A percentile compares a stretch with the other conserved stretches of the same genome.
Evolutionary conservation across 2,888 invertebrate genomes (phyloP).

Genomic region (Eupithecia exiguata): DNA sequence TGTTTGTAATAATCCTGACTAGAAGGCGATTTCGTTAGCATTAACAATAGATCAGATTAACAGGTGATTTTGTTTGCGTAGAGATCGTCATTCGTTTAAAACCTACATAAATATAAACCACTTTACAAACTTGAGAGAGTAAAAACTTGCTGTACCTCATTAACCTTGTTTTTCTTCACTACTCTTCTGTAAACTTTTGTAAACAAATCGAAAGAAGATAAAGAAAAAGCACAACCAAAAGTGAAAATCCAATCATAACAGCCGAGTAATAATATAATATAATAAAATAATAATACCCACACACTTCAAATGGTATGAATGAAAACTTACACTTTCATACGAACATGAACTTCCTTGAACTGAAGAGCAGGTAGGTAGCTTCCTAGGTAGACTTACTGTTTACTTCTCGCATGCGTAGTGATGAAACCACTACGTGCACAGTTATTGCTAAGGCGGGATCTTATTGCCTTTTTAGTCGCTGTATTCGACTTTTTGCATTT

Average conservation of each 20-base stretch:
- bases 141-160: too few relatives aligned
- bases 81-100: background rate
- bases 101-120: background rate
- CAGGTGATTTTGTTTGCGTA: background rate
- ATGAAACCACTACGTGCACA: background rate
- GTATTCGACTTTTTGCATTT: background rate
- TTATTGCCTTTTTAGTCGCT: background rate
- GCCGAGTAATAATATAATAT: background rate
- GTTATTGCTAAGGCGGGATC: background rate
- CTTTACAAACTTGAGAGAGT: too few relatives aligned
- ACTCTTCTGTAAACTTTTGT: background rate
- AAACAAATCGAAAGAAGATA: background rate
- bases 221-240: background rate
- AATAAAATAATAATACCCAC: background rate
- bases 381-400: background rate
- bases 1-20: background rate
- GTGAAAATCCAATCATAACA: background rate
- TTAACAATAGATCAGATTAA: constrained; percentile 4
- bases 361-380: background rate
- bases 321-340: constrained; percentile 13
- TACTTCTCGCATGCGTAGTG: constrained; percentile 2
- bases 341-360: constrained; percentile 13
- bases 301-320: constrained; percentile 6
- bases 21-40: background rate
- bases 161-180: background rate